A percentile compares a stretch with the other conserved stretches of the same genome.
These are phyloP conservation scores for Muschampia plurimacula DNA, from an alignment of 2,888 invertebrate genomes.

Conservation along the genomic window DNA sequence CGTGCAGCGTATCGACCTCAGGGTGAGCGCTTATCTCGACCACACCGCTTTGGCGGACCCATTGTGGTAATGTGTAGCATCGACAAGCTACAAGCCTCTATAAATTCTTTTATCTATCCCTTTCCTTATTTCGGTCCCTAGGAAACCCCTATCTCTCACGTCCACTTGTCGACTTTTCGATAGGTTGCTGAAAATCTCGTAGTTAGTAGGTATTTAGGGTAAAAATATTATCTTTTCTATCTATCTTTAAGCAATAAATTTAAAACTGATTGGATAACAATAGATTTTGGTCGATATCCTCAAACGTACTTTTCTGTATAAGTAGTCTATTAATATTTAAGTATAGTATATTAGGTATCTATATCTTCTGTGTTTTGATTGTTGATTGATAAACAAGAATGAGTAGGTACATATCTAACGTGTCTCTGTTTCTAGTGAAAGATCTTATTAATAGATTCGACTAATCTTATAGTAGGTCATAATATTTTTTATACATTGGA, in stretches of 20 bases:
- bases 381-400: no score
- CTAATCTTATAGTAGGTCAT: no score
- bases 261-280: not conserved
- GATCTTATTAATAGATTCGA: no score
- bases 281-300: conserved; percentile 2
- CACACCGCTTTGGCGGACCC: conserved; percentile 54
- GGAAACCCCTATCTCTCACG: conserved; percentile 29
- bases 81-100: conserved; percentile 31
- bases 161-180: not conserved
- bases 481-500: no score
- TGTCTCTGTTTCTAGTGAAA: no score
- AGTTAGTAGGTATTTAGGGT: not conserved
- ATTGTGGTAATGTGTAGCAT: conserved; percentile 42
- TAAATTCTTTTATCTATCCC: conserved; percentile 33
- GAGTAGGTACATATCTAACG: no score
- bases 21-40: conserved; percentile 56
- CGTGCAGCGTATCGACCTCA: conserved; percentile 54
- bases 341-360: not conserved
- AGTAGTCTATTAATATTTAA: not conserved
- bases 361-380: no score
- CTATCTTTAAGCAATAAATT: not conserved
- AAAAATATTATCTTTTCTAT: not conserved
- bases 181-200: conserved; percentile 9
- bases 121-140: conserved; percentile 11
- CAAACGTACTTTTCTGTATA: not conserved